phyloP scores from a whole-genome alignment of 2,888 invertebrate species.

The Parthenolecanium corni region DNA sequence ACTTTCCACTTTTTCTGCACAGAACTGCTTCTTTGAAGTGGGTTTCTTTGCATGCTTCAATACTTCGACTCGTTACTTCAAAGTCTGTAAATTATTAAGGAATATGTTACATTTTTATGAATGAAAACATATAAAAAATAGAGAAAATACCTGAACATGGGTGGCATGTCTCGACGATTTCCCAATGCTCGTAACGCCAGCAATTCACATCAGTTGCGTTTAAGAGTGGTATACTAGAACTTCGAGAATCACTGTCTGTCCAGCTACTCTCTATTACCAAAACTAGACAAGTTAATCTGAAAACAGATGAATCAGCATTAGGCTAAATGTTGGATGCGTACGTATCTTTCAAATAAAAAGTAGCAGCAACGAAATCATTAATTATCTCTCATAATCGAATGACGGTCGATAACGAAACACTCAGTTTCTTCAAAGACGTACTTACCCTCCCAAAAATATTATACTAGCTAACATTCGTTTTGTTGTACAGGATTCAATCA shows the following conservation, averaged over 20 bases:
- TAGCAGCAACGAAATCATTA: too few relatives aligned
- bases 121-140: not conserved
- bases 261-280: constrained; percentile 56
- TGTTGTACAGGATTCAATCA: constrained; percentile 76
- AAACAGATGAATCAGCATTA: constrained; percentile 36
- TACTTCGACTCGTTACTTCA: constrained; percentile 69
- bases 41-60: constrained; percentile 69
- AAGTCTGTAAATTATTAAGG: constrained; percentile 47
- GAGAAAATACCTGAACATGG: constrained; percentile 60
- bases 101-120: not conserved
- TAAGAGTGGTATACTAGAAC: constrained; percentile 56
- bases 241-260: constrained; percentile 51
- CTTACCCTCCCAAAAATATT: constrained; percentile 61
- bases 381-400: too few relatives aligned
- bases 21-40: constrained; percentile 70
- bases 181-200: constrained; percentile 58
- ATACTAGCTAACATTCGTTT: constrained; percentile 72
- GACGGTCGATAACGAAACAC: too few relatives aligned
- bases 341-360: too few relatives aligned
- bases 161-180: constrained; percentile 64
- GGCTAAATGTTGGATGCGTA: not conserved
- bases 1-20: constrained; percentile 62
- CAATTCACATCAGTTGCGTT: constrained; percentile 48
- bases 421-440: too few relatives aligned
- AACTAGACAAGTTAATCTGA: constrained; percentile 65